phyloP scores from a whole-genome alignment of 1,140 invertebrate species.

The Eurosta solidaginis region DNA sequence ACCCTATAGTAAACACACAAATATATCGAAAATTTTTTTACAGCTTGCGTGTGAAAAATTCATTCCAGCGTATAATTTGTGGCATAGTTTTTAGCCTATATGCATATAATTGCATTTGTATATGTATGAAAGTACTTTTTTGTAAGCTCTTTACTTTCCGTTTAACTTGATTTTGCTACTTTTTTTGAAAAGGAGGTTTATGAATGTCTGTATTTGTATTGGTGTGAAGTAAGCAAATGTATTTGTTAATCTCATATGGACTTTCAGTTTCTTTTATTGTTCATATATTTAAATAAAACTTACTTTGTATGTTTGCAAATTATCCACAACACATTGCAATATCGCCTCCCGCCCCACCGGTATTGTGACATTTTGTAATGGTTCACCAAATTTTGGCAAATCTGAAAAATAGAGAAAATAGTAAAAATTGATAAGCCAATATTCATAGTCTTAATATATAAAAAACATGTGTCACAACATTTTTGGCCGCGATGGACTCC shows the following conservation, averaged over 20 bases:
- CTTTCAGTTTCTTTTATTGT: no score
- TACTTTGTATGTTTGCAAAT: constrained; percentile 77
- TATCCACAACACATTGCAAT: constrained; percentile 74
- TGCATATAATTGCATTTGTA: not conserved
- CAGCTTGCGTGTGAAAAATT: not conserved
- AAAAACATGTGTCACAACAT: no score
- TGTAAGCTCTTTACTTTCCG: no score
- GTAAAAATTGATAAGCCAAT: no score
- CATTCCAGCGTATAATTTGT: not conserved
- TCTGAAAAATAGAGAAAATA: constrained; percentile 63
- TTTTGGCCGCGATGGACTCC: no score
- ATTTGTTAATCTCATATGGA: no score
- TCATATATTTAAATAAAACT: no score
- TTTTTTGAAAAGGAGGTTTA: not conserved
- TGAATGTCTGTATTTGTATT: not conserved
- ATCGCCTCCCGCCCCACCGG: constrained; percentile 74
- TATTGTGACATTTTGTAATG: constrained; percentile 74
- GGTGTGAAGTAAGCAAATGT: no score
- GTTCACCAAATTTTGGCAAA: constrained; percentile 73
- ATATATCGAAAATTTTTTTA: not conserved
- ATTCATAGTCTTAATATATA: no score
- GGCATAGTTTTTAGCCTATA: not conserved
- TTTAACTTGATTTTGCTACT: not conserved
- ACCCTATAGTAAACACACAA: no score
- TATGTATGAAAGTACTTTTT: no score